Evolutionary conservation across 1,140 invertebrate species (phyloP).

Genomic region (Drosophila parabipectinata): DNA sequence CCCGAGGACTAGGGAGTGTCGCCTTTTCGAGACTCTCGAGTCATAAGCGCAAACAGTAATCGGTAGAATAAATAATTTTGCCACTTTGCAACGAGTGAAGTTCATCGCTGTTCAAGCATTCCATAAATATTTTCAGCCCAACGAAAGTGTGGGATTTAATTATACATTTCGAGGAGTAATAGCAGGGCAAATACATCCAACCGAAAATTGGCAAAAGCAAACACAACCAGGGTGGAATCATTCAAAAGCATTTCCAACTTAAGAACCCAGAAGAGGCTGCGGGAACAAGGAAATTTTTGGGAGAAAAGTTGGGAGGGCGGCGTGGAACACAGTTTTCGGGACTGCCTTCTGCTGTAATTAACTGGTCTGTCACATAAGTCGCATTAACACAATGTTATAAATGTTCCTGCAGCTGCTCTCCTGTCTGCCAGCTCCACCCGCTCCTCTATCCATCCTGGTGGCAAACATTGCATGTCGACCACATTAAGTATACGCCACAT

Average conservation of each 20-base stretch:
- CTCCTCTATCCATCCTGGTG: background rate
- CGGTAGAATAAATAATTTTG: slow-evolving; percentile 19
- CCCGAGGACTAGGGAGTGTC: slow-evolving; percentile 1
- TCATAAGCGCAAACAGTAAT: slow-evolving; percentile 8
- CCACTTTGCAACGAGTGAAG: slow-evolving; percentile 33
- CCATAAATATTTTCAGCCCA: slow-evolving; percentile 63
- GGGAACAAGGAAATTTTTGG: background rate
- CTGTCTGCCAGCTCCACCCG: background rate
- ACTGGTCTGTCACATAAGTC: slow-evolving; percentile 79
- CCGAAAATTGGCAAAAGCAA: slow-evolving; percentile 60
- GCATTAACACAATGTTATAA: slow-evolving; percentile 79
- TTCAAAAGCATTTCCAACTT: slow-evolving; percentile 70
- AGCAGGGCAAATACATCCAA: slow-evolving; percentile 51
- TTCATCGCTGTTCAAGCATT: slow-evolving; percentile 30
- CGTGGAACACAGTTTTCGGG: slow-evolving; percentile 42
- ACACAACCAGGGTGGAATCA: slow-evolving; percentile 40
- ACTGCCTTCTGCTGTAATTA: slow-evolving; percentile 64
- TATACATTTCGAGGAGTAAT: slow-evolving; percentile 54
- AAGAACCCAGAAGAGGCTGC: slow-evolving; percentile 13
- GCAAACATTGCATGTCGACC: slow-evolving; percentile 54
- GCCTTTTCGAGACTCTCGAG: background rate
- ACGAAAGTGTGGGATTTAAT: slow-evolving; percentile 68
- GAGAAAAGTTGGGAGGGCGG: slow-evolving; percentile 14
- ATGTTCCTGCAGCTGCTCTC: slow-evolving; percentile 57
- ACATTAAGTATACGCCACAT: slow-evolving; percentile 69